A percentile compares a stretch with the other conserved stretches of the same genome.
These are phyloP conservation scores for Centropus unirufus DNA, from an alignment of 2,113 vertebrate species.

Conservation along the genomic window DNA sequence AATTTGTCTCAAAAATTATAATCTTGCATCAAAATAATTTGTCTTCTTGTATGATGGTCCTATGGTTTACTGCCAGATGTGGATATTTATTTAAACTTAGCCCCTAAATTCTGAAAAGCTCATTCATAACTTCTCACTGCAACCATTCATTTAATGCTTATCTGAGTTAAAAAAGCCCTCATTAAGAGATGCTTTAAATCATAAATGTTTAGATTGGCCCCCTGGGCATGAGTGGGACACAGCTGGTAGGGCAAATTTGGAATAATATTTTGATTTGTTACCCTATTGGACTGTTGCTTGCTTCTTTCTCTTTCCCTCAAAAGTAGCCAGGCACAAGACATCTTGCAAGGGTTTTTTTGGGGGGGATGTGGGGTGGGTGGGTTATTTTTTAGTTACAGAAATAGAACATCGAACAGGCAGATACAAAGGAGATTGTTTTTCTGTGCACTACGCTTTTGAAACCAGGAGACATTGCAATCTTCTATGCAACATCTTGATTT, in stretches of 20 bases:
- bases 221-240: background rate
- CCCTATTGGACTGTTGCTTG: background rate
- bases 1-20: background rate
- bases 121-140: background rate
- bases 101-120: background rate
- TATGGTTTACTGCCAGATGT: background rate
- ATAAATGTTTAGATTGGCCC: background rate
- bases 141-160: background rate
- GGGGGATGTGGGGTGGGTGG: too few species aligned
- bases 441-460: background rate
- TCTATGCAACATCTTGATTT: background rate
- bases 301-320: background rate
- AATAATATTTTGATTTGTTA: background rate
- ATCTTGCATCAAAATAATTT: background rate
- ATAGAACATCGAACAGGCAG: background rate
- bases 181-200: background rate
- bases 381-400: background rate
- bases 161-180: background rate
- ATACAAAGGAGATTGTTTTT: background rate
- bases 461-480: background rate
- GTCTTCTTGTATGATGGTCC: background rate
- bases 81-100: background rate
- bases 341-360: background rate
- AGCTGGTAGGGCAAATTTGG: background rate
- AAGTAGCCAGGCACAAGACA: background rate